phyloP scores from a whole-genome alignment of 2,113 vertebrate genomes.

The Ifrita kowaldi region DNA sequence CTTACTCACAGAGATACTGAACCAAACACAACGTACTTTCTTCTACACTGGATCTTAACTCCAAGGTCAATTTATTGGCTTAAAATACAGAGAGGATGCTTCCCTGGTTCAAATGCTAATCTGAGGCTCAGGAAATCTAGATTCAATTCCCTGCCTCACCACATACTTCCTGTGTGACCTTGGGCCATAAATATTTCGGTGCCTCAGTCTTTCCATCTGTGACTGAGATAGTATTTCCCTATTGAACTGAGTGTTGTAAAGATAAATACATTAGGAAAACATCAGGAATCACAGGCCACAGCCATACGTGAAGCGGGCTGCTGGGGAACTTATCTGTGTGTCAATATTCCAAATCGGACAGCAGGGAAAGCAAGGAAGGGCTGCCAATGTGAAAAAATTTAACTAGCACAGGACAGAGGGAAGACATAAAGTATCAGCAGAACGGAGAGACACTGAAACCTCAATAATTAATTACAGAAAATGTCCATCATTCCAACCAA shows the following conservation, averaged over 20 bases:
- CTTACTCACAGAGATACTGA: background rate
- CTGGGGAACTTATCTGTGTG: background rate
- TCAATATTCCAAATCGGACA: background rate
- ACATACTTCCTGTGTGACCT: conserved; percentile 55
- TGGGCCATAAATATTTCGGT: conserved; percentile 61
- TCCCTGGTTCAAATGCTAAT: conserved; percentile 55
- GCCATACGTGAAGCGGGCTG: rapidly evolving
- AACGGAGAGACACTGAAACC: background rate
- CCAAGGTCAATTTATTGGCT: conserved; percentile 47
- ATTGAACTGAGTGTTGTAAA: background rate
- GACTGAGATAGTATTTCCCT: conserved; percentile 33
- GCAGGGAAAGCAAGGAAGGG: background rate
- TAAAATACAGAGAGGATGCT: conserved; percentile 47
- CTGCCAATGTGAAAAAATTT: background rate
- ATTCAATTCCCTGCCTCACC: conserved; percentile 62
- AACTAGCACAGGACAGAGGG: background rate
- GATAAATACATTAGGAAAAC: background rate
- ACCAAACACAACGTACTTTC: background rate
- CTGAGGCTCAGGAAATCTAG: conserved; percentile 60
- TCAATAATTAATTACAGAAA: background rate
- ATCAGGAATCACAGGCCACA: background rate
- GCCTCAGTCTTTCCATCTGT: conserved; percentile 57
- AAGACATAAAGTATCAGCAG: background rate
- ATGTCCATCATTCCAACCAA: background rate
- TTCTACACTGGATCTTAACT: background rate